Percentiles rank a stretch among this genome's conserved stretches.
These are phyloP conservation scores for Eupithecia vulgata DNA, from an alignment of 2,888 invertebrate genomes.

Conservation along the genomic window DNA sequence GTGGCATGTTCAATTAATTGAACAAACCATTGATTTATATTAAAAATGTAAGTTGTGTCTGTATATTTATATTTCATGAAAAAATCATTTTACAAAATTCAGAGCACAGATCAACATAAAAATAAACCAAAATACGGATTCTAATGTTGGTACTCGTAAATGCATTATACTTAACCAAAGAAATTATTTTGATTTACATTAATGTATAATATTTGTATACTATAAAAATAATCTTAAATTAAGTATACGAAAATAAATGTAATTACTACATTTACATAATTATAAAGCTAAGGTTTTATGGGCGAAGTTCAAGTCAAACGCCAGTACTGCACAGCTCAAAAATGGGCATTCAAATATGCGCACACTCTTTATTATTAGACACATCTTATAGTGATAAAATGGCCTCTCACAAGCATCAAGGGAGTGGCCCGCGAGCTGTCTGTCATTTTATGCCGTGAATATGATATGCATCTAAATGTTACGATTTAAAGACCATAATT, in stretches of 20 bases:
- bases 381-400: too few relatives aligned
- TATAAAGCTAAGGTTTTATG: neutral
- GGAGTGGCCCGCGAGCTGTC: too few relatives aligned
- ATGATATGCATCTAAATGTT: too few relatives aligned
- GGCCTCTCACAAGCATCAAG: too few relatives aligned
- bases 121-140: conserved; percentile 59
- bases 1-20: too few relatives aligned
- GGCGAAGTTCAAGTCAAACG: neutral
- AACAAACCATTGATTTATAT: neutral
- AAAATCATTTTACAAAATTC: conserved; percentile 80
- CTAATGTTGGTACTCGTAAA: conserved; percentile 57
- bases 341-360: too few relatives aligned
- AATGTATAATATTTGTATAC: conserved; percentile 12
- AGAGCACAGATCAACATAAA: conserved; percentile 63
- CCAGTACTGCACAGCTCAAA: too few relatives aligned
- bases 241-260: conserved; percentile 14
- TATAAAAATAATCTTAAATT: conserved; percentile 21
- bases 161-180: conserved; percentile 52
- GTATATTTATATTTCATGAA: conserved; percentile 73
- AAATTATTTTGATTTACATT: conserved; percentile 19
- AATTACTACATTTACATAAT: neutral
- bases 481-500: too few relatives aligned
- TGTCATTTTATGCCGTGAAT: too few relatives aligned
- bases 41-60: conserved; percentile 38
- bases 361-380: too few relatives aligned